Conservation (phyloP, 2,797 vertebrate genomes). For the Emydoidea blandingii region DNA sequence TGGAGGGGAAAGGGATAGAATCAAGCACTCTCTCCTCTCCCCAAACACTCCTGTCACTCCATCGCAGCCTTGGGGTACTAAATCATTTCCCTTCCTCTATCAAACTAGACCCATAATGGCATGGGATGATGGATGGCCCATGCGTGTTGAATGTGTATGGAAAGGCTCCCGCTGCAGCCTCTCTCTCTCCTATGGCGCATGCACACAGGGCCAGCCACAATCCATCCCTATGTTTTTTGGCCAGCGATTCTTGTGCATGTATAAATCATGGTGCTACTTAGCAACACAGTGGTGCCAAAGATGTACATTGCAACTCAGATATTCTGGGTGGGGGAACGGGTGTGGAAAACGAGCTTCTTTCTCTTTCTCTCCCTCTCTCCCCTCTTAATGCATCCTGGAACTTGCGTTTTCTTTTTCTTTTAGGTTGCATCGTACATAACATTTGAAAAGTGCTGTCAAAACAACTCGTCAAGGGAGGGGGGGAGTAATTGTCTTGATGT, state of each 20-base stretch:
- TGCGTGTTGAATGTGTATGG: rapidly evolving
- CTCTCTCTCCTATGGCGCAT: rapidly evolving
- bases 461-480: conserved; percentile 37
- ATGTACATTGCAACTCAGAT: rapidly evolving
- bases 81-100: conserved; percentile 12
- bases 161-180: neutral
- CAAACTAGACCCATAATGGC: neutral
- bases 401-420: conserved; percentile 58
- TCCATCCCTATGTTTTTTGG: neutral
- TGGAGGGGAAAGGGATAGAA: neutral
- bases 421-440: conserved; percentile 40
- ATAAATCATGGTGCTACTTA: rapidly evolving
- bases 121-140: rapidly evolving
- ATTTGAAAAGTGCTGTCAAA: conserved; percentile 71
- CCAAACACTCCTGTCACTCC: neutral
- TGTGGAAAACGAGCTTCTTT: neutral
- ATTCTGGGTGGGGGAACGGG: conserved; percentile 8
- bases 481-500: conserved; percentile 57
- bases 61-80: rapidly evolving
- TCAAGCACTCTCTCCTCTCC: neutral
- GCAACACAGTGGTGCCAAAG: neutral
- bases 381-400: conserved; percentile 45
- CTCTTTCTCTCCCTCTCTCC: neutral
- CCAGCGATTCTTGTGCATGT: neutral
- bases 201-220: neutral